phyloP scores from a whole-genome alignment of 2,888 invertebrate genomes.

The Apodemia hepburni region DNA sequence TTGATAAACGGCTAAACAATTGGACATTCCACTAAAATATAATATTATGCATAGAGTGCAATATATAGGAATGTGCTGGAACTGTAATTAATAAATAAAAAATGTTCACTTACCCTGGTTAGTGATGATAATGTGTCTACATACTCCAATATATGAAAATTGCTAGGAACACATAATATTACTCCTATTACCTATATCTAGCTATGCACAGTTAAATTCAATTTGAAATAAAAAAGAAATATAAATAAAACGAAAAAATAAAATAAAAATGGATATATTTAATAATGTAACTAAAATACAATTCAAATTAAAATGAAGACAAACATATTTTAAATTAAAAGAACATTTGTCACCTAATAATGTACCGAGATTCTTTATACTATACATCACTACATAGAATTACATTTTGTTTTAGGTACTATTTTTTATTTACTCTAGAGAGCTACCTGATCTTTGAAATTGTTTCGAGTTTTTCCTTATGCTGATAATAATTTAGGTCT shows the following conservation, averaged over 20 bases:
- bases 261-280: constrained; percentile 80
- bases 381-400: constrained; percentile 30
- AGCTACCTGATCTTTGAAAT: constrained; percentile 30
- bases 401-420: constrained; percentile 40
- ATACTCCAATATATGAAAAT: constrained; percentile 26
- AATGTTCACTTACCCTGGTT: constrained; percentile 34
- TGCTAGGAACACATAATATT: constrained; percentile 25
- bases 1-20: neutral
- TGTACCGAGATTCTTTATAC: constrained; percentile 69
- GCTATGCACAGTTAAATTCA: constrained; percentile 15
- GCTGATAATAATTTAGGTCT: neutral
- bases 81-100: constrained; percentile 26
- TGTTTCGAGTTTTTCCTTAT: neutral
- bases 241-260: constrained; percentile 72
- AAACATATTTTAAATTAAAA: constrained; percentile 39
- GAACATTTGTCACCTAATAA: constrained; percentile 39
- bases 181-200: constrained; percentile 19
- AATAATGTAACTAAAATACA: constrained; percentile 57
- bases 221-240: constrained; percentile 19
- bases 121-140: constrained; percentile 27
- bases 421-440: constrained; percentile 32
- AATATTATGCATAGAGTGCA: constrained; percentile 23
- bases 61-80: constrained; percentile 28
- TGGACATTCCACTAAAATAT: neutral
- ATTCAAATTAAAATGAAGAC: constrained; percentile 52